phyloP scores from a whole-genome alignment of 2,113 vertebrate species.

The Pseudorectes ferrugineus region DNA sequence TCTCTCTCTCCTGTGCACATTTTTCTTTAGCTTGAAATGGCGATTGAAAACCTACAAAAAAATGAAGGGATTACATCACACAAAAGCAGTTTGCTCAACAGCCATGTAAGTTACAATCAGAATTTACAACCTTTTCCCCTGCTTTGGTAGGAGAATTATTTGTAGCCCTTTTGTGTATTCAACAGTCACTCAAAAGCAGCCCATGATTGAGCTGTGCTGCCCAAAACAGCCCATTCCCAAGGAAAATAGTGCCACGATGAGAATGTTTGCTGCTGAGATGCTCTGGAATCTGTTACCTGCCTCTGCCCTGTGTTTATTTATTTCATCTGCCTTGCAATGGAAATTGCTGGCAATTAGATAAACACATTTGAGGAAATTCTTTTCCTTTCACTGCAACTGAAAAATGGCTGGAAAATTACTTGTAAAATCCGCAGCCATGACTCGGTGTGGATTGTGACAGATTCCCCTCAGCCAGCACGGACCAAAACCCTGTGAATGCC shows the following conservation, averaged over 20 bases:
- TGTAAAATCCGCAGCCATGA: neutral
- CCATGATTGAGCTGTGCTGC: neutral
- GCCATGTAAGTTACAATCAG: slow-evolving; percentile 92
- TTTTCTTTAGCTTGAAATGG: slow-evolving; percentile 98
- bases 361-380: neutral
- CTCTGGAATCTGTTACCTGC: neutral
- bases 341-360: slow-evolving; percentile 16
- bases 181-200: neutral
- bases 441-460: neutral
- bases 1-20: slow-evolving; percentile 73
- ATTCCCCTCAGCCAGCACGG: neutral
- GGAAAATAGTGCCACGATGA: neutral
- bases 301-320: neutral
- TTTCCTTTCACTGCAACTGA: neutral
- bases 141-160: neutral
- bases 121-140: slow-evolving; percentile 33
- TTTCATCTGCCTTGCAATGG: neutral
- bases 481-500: neutral
- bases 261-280: neutral
- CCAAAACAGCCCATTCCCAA: neutral
- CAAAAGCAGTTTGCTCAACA: slow-evolving; percentile 99
- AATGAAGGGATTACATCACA: slow-evolving; percentile 97
- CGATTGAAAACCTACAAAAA: slow-evolving; percentile 99
- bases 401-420: neutral
- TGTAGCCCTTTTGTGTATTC: neutral